Percentiles rank a stretch among this genome's conserved stretches.
Evolutionary conservation across 2,888 invertebrate species (phyloP).

Genomic region (Ichneumoninae sp.): DNA sequence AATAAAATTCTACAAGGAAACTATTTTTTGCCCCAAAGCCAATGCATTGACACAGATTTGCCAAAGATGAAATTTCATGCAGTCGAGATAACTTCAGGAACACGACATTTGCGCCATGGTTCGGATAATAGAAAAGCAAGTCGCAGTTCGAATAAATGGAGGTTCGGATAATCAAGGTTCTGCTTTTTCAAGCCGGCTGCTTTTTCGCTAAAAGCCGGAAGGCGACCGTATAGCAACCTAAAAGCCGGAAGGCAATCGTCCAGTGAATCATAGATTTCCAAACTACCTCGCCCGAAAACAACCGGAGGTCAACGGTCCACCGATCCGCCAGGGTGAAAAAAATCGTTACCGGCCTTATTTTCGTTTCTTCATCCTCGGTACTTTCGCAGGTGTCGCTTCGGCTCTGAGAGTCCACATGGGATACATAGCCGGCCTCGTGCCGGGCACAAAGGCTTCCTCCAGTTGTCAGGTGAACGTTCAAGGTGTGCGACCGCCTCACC

Average conservation of each 20-base stretch:
- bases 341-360: background rate
- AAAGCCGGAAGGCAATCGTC: background rate
- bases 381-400: constrained; percentile 87
- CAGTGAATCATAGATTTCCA: background rate
- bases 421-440: constrained; percentile 89
- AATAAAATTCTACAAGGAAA: no score
- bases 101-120: no score
- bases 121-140: no score
- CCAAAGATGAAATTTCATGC: no score
- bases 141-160: no score
- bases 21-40: no score
- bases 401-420: constrained; percentile 91
- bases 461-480: constrained; percentile 81
- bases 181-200: background rate
- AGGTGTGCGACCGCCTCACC: constrained; percentile 77
- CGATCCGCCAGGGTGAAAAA: background rate
- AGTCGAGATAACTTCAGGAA: no score
- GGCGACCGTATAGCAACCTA: background rate
- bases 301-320: background rate
- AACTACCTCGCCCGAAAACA: background rate
- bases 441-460: constrained; percentile 86
- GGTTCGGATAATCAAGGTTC: no score
- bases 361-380: background rate
- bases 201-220: background rate
- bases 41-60: no score